These are phyloP conservation scores for Narcine bancroftii DNA, from an alignment of 2,113 vertebrate species.

Conservation along the genomic window DNA sequence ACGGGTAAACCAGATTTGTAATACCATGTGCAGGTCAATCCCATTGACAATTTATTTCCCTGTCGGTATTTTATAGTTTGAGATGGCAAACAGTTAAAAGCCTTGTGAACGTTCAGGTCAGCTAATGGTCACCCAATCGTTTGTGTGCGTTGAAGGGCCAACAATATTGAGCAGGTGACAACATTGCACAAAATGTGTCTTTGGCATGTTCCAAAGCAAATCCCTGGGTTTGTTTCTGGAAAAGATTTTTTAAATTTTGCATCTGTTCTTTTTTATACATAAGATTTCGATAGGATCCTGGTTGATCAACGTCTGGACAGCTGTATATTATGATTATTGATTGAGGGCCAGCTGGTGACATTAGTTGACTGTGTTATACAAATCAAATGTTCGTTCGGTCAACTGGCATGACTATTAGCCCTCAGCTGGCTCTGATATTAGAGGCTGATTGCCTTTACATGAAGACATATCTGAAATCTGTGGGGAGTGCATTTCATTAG, in stretches of 20 bases:
- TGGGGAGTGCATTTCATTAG: conserved; percentile 30
- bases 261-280: conserved; percentile 4
- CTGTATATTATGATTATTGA: conserved; percentile 32
- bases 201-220: background rate
- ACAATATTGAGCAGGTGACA: background rate
- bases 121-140: background rate
- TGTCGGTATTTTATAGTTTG: background rate
- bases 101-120: background rate
- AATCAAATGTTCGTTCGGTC: conserved; percentile 33
- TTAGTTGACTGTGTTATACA: conserved; percentile 26
- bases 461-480: conserved; percentile 34
- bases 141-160: background rate
- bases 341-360: conserved; percentile 32
- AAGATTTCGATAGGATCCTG: conserved; percentile 31
- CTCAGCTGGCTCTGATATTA: conserved; percentile 16
- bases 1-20: background rate
- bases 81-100: background rate
- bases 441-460: conserved; percentile 12
- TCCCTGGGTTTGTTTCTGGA: conserved; percentile 41
- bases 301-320: background rate
- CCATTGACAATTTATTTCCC: conserved; percentile 4
- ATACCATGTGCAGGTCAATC: background rate
- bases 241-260: conserved; percentile 41
- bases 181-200: conserved; percentile 2
- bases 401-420: conserved; percentile 18